A percentile compares a stretch with the other conserved stretches of the same genome.
Conservation (phyloP, 2,797 vertebrate genomes). For the Enteromius anoplus region DNA sequence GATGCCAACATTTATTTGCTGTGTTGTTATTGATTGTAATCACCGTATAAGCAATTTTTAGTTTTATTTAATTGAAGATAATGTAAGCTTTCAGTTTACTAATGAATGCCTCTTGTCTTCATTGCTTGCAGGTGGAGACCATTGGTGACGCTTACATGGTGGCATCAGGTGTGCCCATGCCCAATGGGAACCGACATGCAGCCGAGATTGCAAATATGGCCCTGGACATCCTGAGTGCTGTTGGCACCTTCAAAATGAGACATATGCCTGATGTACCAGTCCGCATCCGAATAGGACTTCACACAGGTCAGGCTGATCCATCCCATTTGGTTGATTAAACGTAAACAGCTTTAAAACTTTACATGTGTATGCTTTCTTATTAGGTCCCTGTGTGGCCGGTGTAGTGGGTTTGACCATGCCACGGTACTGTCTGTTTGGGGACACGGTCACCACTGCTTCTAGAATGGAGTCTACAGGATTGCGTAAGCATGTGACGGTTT, state of each 20-base stretch:
- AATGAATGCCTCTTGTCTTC: neutral
- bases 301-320: slow-evolving; percentile 78
- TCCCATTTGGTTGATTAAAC: slow-evolving; percentile 2
- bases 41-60: neutral
- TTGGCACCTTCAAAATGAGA: slow-evolving; percentile 90
- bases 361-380: neutral
- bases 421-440: slow-evolving; percentile 83
- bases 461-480: slow-evolving; percentile 81
- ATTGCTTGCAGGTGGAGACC: slow-evolving; percentile 79
- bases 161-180: slow-evolving; percentile 85
- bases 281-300: slow-evolving; percentile 86
- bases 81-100: neutral
- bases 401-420: slow-evolving; percentile 84
- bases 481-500: slow-evolving; percentile 68
- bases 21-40: slow-evolving; percentile 3
- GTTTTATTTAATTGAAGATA: neutral
- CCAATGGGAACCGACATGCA: slow-evolving; percentile 83
- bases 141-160: slow-evolving; percentile 93
- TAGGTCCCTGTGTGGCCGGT: slow-evolving; percentile 79
- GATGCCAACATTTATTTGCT: neutral
- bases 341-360: neutral
- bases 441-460: slow-evolving; percentile 80
- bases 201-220: slow-evolving; percentile 91
- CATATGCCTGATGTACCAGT: slow-evolving; percentile 90
- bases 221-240: slow-evolving; percentile 88